A percentile compares a stretch with the other conserved stretches of the same genome.
Evolutionary conservation across 2,797 vertebrate genomes (phyloP).

Genomic region (Tadarida brasiliensis): DNA sequence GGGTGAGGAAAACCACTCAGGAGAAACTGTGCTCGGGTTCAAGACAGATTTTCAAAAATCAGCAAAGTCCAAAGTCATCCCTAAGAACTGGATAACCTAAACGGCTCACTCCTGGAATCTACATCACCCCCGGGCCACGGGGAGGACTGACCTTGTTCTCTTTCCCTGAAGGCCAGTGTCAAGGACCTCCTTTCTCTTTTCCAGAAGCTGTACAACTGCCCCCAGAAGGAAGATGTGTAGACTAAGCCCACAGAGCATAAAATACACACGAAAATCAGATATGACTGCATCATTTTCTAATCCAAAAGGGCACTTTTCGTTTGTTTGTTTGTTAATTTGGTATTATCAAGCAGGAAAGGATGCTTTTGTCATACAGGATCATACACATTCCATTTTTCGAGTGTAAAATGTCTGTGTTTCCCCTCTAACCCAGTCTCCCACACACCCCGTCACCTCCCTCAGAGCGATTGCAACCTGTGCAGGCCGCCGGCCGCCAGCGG

Average conservation of each 20-base stretch:
- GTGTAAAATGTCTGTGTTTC: background rate
- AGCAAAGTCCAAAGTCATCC: background rate
- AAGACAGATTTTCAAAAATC: background rate
- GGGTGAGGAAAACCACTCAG: background rate
- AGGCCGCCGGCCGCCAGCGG: background rate
- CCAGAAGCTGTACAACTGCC: background rate
- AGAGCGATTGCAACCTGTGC: background rate
- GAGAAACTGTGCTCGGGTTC: background rate
- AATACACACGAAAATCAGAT: background rate
- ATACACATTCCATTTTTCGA: background rate
- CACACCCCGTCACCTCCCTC: no score
- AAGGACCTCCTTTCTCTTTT: background rate
- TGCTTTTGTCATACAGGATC: background rate
- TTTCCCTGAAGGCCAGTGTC: background rate
- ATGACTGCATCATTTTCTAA: background rate
- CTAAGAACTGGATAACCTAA: background rate
- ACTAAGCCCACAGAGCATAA: background rate
- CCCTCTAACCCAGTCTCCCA: background rate
- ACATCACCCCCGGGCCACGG: background rate
- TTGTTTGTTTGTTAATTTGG: background rate
- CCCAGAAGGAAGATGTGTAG: background rate
- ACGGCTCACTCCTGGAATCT: background rate
- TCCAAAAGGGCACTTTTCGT: background rate
- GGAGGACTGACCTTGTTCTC: background rate
- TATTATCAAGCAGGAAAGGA: background rate